A percentile compares a stretch with the other conserved stretches of the same genome.
These are phyloP conservation scores for Papilio glaucus DNA, from an alignment of 1,140 invertebrate genomes.

Conservation along the genomic window DNA sequence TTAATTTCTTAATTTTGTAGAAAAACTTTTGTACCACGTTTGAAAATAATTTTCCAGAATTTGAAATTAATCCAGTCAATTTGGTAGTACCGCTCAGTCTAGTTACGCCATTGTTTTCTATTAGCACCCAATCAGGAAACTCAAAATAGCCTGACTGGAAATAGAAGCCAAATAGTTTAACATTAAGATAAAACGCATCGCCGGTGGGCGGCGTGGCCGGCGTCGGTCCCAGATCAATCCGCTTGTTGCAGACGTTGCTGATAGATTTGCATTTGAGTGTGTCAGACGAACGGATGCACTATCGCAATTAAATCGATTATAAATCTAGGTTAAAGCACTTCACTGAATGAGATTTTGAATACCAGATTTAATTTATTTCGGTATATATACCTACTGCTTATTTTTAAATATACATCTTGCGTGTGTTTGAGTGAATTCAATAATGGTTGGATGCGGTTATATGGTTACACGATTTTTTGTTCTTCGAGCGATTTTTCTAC, in stretches of 20 bases:
- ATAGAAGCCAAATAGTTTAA: conserved; percentile 21
- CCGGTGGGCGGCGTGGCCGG: background rate
- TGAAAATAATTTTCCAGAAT: too few species aligned
- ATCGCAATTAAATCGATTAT: conserved; percentile 21
- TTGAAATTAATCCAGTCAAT: too few species aligned
- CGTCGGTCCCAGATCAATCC: conserved; percentile 11
- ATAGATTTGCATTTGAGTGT: conserved; percentile 25
- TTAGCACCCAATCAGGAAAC: conserved; percentile 20
- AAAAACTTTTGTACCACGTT: too few species aligned
- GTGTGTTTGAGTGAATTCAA: too few species aligned
- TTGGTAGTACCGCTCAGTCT: background rate
- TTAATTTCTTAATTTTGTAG: too few species aligned
- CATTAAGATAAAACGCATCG: conserved; percentile 20
- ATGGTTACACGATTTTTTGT: too few species aligned
- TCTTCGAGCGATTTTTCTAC: too few species aligned
- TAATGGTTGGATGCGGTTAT: too few species aligned
- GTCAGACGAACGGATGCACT: background rate
- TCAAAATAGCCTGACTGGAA: background rate
- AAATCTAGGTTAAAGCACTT: conserved; percentile 15
- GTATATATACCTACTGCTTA: background rate
- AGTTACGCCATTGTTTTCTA: background rate
- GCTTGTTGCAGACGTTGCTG: conserved; percentile 2
- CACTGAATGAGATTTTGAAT: background rate
- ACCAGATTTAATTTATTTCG: conserved; percentile 1
- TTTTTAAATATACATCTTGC: too few species aligned